phyloP scores from a whole-genome alignment of 2,113 vertebrate species.

The Perca schrenkii region DNA sequence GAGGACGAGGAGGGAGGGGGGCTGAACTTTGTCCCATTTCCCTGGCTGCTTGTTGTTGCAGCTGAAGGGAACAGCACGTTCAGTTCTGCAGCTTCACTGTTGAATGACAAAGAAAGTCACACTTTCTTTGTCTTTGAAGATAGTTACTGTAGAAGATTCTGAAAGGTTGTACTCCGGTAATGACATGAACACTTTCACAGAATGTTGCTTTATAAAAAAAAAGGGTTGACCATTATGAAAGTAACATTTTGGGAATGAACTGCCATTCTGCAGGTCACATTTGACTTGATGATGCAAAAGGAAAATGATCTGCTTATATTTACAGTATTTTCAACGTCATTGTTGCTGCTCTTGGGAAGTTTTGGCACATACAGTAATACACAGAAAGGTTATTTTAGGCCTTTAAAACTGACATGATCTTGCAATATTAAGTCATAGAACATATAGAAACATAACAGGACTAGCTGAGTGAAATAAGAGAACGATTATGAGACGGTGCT shows the following conservation, averaged over 20 bases:
- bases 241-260: not conserved
- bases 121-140: not conserved
- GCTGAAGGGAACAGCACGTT: slow-evolving; percentile 12
- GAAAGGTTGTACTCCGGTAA: not conserved
- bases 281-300: not conserved
- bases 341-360: not conserved
- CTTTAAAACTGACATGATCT: not conserved
- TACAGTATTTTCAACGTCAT: not conserved
- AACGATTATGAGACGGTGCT: too few relatives aligned
- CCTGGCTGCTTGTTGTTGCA: slow-evolving; percentile 29
- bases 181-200: not conserved
- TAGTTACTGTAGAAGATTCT: too few relatives aligned
- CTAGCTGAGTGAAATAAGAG: too few relatives aligned
- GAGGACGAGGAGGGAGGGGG: not conserved
- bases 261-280: not conserved
- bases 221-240: not conserved
- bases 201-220: not conserved
- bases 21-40: slow-evolving; percentile 77
- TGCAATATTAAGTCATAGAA: not conserved
- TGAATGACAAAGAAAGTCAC: not conserved
- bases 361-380: not conserved
- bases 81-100: not conserved
- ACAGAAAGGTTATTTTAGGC: not conserved
- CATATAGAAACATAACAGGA: too few relatives aligned
- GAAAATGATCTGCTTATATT: not conserved